Conservation (phyloP, 2,888 invertebrate species). For the Idaea dimidiata region DNA sequence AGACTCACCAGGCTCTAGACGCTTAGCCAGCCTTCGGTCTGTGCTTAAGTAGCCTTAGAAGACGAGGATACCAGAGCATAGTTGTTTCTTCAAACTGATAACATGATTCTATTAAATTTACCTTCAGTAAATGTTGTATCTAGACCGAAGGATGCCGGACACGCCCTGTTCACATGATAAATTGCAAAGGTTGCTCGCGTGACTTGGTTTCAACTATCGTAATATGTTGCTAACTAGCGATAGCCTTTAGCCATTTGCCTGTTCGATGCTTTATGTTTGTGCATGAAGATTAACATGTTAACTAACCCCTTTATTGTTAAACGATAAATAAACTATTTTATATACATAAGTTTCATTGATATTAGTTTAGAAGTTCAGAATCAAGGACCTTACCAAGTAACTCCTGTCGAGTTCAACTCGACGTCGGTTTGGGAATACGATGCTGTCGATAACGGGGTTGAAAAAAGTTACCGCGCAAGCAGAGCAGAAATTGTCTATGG, state of each 20-base stretch:
- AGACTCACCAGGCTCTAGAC: too few relatives aligned
- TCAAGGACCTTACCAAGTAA: too few relatives aligned
- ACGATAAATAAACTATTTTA: too few relatives aligned
- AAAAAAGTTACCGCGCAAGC: too few relatives aligned
- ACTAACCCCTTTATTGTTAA: background rate
- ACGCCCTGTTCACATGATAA: constrained; percentile 27
- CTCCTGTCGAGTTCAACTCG: too few relatives aligned
- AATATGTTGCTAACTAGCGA: constrained; percentile 24
- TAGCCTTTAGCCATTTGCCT: constrained; percentile 27
- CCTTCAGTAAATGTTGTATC: background rate
- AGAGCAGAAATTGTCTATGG: too few relatives aligned
- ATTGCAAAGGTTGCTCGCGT: constrained; percentile 25
- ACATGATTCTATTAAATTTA: background rate
- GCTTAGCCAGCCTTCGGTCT: too few relatives aligned
- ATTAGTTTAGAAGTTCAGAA: too few relatives aligned
- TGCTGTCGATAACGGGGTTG: too few relatives aligned
- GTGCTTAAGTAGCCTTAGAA: too few relatives aligned
- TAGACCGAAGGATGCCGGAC: constrained; percentile 19
- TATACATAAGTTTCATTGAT: too few relatives aligned
- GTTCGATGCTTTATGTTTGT: constrained; percentile 14
- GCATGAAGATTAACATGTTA: background rate
- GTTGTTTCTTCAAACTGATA: background rate
- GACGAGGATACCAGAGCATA: background rate
- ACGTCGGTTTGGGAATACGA: too few relatives aligned
- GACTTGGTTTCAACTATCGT: constrained; percentile 24